Evolutionary conservation across 2,888 invertebrate genomes (phyloP).

Genomic region (Steinernema hermaphroditum): DNA sequence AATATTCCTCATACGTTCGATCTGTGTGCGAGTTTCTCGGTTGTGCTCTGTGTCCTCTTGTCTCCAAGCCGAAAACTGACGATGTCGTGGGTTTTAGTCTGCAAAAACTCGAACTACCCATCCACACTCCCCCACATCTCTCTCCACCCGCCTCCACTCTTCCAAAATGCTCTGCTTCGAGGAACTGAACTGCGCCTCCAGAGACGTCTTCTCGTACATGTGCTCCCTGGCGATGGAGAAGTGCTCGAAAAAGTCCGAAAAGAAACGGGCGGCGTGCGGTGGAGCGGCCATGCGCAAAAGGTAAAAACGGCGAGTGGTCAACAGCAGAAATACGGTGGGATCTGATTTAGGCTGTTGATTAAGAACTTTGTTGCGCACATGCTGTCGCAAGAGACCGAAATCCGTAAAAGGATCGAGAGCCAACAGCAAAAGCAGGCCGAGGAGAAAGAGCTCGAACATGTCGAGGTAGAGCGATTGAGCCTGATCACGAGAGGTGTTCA

Average conservation of each 20-base stretch:
- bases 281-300: conserved; percentile 53
- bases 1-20: neutral
- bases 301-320: conserved; percentile 22
- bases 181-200: conserved; percentile 17
- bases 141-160: neutral
- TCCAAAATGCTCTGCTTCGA: conserved; percentile 20
- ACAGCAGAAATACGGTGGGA: neutral
- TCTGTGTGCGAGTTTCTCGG: neutral
- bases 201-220: conserved; percentile 45
- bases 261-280: conserved; percentile 53
- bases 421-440: conserved; percentile 5
- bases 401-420: conserved; percentile 16
- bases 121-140: neutral
- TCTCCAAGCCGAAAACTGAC: too few relatives aligned
- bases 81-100: conserved; percentile 3
- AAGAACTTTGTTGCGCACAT: conserved; percentile 53
- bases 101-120: conserved; percentile 20
- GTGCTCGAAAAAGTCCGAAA: conserved; percentile 53
- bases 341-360: conserved; percentile 43
- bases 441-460: neutral
- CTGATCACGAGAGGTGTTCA: too few relatives aligned
- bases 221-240: conserved; percentile 50
- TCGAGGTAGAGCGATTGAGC: neutral
- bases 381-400: conserved; percentile 46
- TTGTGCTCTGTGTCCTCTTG: neutral